These are phyloP conservation scores for Thinocorus orbignyianus DNA, from an alignment of 2,113 vertebrate genomes.

Conservation along the genomic window DNA sequence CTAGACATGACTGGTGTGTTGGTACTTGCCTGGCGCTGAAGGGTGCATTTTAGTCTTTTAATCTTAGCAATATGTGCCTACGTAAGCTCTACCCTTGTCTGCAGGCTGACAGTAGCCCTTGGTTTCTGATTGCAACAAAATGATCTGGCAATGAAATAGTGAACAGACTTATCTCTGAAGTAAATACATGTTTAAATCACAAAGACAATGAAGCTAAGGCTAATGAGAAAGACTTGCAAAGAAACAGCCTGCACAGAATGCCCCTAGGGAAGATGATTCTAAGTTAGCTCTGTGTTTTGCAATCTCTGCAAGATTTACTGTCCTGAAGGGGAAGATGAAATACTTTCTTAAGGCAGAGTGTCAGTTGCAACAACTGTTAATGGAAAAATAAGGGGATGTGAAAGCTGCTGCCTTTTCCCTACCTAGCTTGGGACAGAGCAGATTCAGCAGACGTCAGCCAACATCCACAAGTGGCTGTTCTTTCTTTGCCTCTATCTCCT, in stretches of 20 bases:
- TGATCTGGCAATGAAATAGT: background rate
- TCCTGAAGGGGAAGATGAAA: background rate
- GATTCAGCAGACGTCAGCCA: background rate
- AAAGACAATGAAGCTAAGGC: background rate
- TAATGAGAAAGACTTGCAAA: background rate
- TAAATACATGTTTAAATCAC: background rate
- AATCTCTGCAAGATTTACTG: background rate
- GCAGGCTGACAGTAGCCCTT: background rate
- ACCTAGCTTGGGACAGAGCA: background rate
- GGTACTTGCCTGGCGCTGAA: background rate
- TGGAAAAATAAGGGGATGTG: background rate
- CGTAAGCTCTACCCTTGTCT: background rate
- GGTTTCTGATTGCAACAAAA: background rate
- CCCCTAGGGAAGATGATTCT: background rate
- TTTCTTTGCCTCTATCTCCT: background rate
- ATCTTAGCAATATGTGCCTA: background rate
- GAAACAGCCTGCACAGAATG: background rate
- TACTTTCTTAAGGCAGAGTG: background rate
- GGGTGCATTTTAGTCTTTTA: background rate
- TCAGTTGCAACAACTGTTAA: background rate
- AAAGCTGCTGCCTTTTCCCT: background rate
- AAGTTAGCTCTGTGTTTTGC: background rate
- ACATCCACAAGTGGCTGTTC: fast-evolving
- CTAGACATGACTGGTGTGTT: background rate
- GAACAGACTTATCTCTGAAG: background rate